Evolutionary conservation across 2,797 vertebrate species (phyloP), one percentile per base, ranked within the genome.

Genomic region (Cuniculus paca): DNA sequence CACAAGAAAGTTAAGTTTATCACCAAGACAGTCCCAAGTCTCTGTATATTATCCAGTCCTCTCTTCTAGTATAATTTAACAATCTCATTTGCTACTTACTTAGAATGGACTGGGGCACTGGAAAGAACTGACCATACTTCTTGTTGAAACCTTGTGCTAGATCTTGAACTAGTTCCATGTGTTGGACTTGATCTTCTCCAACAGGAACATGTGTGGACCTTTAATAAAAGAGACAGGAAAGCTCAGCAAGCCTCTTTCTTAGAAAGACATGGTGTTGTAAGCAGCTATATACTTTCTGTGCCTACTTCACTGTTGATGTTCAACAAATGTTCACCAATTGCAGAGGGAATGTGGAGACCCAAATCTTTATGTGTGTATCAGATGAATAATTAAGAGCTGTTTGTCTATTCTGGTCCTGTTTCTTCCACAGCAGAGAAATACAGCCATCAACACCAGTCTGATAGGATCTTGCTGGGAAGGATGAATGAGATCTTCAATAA

Each of bases 121-220:
- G 99, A 97, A 99, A 99, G 97, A 99, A 98, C 58, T 99, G 98
- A 93, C 99, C 99, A 6, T 99, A 99, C 95, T 98, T 99, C 96
- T 99, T 98, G 99, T 99, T 99, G 98, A 99, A 99, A 97, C 98
- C 98, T 50, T 99, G 99, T 78, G 99, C 99, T 86, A 99, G 98
- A 96, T 99, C 99, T 98, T 99, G 99, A 90, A 99, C 99, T 92
- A 99, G 98, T 98, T 99, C 99, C 98, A 99, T 98, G 98, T 99
- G 99, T 98, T 99, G 99, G 97, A 99, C 98, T 99, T 99, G 99
- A 97, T 99, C 99, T 98, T 99, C 99, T 94, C 99, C 99, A 34
- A 99, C 99, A 0, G 99, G 99, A 96, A 99, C 99, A 78, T 98
- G 99, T 95, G 99, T 99, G 93, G 99, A 99, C 98, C 99, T 99